Percentiles rank a stretch among this genome's conserved stretches.
Evolutionary conservation across 2,888 invertebrate species (phyloP).

Genomic region (Ptychoptera albimana): DNA sequence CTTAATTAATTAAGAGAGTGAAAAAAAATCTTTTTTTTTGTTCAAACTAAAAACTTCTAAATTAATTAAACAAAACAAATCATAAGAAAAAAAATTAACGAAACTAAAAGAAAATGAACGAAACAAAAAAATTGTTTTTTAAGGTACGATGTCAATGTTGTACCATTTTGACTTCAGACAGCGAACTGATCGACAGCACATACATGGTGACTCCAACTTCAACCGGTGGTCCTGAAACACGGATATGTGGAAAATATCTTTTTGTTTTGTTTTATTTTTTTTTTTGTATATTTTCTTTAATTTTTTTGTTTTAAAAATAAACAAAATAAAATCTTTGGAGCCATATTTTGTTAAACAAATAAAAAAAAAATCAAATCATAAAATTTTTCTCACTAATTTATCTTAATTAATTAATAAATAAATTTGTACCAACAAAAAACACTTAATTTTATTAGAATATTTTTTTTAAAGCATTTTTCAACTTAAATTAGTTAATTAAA

Average conservation of each 20-base stretch:
- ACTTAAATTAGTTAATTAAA: too few relatives aligned
- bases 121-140: conserved; percentile 6
- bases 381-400: too few relatives aligned
- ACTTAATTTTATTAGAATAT: too few relatives aligned
- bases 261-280: conserved; percentile 6
- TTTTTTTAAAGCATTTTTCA: too few relatives aligned
- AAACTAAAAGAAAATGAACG: conserved; percentile 11
- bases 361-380: background rate
- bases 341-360: background rate
- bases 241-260: conserved; percentile 14
- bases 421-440: too few relatives aligned
- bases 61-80: conserved; percentile 10
- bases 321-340: background rate
- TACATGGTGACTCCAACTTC: conserved; percentile 97
- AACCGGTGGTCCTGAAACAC: conserved; percentile 85
- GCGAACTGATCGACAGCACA: conserved; percentile 95
- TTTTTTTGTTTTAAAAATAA: background rate
- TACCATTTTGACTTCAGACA: conserved; percentile 98
- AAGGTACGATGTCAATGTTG: conserved; percentile 29
- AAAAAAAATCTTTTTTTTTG: too few relatives aligned
- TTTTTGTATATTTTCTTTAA: conserved; percentile 4
- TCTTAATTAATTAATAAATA: too few relatives aligned
- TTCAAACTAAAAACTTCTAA: too few relatives aligned
- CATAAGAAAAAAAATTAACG: conserved; percentile 6
- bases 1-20: too few relatives aligned